Conservation (phyloP, 1,140 invertebrate species). For the Ips typographus region DNA sequence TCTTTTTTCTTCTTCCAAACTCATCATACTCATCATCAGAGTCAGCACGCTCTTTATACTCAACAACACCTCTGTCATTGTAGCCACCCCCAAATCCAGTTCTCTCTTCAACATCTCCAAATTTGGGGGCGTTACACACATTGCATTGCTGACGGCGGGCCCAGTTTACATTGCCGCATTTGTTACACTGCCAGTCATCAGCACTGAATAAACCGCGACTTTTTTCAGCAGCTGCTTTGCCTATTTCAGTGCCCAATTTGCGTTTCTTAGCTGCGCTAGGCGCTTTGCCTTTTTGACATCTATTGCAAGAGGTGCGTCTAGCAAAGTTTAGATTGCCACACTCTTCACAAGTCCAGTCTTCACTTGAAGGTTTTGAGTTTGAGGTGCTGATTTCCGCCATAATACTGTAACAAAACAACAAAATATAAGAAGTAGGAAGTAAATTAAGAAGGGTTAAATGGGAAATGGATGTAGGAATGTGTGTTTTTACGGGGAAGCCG, state of each 20-base stretch:
- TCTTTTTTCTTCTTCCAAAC: constrained; percentile 89
- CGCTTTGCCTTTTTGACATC: constrained; percentile 75
- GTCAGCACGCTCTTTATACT: constrained; percentile 84
- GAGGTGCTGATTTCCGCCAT: constrained; percentile 38
- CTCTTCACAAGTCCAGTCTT: constrained; percentile 61
- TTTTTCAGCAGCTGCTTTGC: constrained; percentile 97
- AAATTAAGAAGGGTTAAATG: constrained; percentile 2
- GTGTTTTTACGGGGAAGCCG: neutral
- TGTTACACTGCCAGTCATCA: constrained; percentile 99
- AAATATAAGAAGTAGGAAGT: neutral
- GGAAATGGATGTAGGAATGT: neutral
- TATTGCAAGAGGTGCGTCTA: constrained; percentile 83
- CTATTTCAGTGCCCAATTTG: constrained; percentile 95
- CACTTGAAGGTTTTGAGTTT: constrained; percentile 47
- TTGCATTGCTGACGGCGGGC: constrained; percentile 95
- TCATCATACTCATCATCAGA: constrained; percentile 95
- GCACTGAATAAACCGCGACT: constrained; percentile 97
- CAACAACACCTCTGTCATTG: constrained; percentile 90
- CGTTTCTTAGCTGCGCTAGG: constrained; percentile 67
- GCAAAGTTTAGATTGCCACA: constrained; percentile 96
- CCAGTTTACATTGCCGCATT: constrained; percentile 99
- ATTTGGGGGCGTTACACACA: constrained; percentile 98
- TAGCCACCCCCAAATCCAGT: constrained; percentile 86
- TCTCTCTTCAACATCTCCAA: constrained; percentile 82
- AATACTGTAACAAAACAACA: constrained; percentile 17